Base-by-base conservation (phyloP, 2,113 vertebrate genomes). In the Entomyzon cyanotis region DNA sequence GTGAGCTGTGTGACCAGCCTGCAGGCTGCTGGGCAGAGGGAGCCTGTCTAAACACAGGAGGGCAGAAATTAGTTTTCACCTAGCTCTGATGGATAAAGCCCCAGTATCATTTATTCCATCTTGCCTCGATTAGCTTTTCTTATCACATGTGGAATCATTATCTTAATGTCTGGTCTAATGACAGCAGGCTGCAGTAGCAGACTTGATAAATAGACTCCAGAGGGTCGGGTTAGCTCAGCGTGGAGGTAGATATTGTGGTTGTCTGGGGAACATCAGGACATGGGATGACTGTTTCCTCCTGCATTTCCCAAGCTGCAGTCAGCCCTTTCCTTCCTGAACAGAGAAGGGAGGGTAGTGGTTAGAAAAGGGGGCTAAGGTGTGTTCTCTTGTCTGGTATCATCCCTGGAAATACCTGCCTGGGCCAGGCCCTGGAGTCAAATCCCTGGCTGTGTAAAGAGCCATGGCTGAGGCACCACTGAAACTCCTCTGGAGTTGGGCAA, bases 21-120 rank as follows among this genome's bases (percentile, higher is more conserved):
- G 44, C 69, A 27, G 52, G 75, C 8, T 13, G 27, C 70, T 62
- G 56, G 70, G 83, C 46, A 86, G 68, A 87, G 52, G 74, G 64
- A 55, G 60, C 35, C 58, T 79, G 2, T 7, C 13, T 9, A 44
- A 81, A 33, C 67, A 47, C 33, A 14, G 53, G 14, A 15, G 9
- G 33, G 46, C 86, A 89, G 78, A 41, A 89, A 84, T 89, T 6
- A 13, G 4, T 79, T 71, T 62, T 91, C 81, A 62, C 31, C 74
- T 59, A 15, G 65, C 77, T 95, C 88, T 93, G 80, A 89, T 33
- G 76, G 77, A 84, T 94, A 87, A 85, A 89, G 49, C 80, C 39
- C 64, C 58, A 4, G n/a, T 73, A 73, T 79, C 59, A 58, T 89
- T 91, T 92, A 71, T 89, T 82, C 50, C 80, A 69, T 80, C 92